These are phyloP conservation scores for Chloroceryle amazona DNA, from an alignment of 2,797 vertebrate genomes.

Conservation along the genomic window DNA sequence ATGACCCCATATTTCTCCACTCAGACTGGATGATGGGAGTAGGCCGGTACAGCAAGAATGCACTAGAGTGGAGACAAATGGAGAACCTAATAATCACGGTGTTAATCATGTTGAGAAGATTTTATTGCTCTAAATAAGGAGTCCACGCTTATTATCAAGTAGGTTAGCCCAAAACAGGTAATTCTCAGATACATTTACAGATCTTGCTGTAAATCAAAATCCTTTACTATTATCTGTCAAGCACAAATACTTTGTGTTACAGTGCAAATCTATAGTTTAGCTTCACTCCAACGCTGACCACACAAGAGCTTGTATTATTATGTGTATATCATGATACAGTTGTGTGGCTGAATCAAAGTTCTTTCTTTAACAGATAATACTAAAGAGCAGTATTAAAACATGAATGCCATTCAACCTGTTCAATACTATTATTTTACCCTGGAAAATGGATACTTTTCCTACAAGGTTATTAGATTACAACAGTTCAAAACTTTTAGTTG, in stretches of 20 bases:
- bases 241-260: not conserved
- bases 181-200: not conserved
- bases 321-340: not conserved
- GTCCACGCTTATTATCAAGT: not conserved
- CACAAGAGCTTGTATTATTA: not conserved
- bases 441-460: not conserved
- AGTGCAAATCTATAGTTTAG: not conserved
- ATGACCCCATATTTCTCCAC: not conserved
- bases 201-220: not conserved
- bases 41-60: not conserved
- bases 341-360: not conserved
- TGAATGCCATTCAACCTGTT: not conserved
- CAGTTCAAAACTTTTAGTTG: not conserved
- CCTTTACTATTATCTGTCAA: not conserved
- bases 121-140: not conserved
- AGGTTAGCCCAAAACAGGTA: not conserved
- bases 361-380: not conserved
- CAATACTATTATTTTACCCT: not conserved
- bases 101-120: not conserved
- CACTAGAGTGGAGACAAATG: not conserved
- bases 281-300: not conserved
- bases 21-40: not conserved
- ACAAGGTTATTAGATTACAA: not conserved
- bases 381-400: not conserved
- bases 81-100: not conserved